Base-by-base conservation (phyloP, 2,113 vertebrate species). In the Eublepharis macularius region DNA sequence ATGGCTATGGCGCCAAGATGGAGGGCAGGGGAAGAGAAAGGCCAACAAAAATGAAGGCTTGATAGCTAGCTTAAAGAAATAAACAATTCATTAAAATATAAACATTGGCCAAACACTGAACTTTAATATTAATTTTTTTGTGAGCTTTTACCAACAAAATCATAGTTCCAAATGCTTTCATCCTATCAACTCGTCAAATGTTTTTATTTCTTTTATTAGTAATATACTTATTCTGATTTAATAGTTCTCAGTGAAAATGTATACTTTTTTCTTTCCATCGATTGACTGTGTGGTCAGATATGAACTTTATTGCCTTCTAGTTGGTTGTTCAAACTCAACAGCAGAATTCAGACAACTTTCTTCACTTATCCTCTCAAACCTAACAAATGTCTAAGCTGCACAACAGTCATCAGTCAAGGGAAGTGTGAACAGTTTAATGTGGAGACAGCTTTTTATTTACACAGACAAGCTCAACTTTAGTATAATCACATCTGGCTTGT, bases 341-440 rank as follows among this genome's bases (percentile, higher is more conserved):
- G 26, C 68, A 57, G 29, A 57, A 73, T 82, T 51, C 68, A n/a
- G 39, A 73, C 70, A 41, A 41, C 70, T 73, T 72, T 43, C 39
- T 11, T 43, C 70, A 73, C 39, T 73, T 73, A 21, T 73, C 39
- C 43, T 26, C 39, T 73, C 70, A 73, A 73, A 73, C 32, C 45
- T 34, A 49, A 84, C 68, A 47, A 86, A 81, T 73, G 39, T 75
- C 47, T 65, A 45, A 34, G 17, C 11, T 70, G 12, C 63, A 85
- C 16, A 77, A 79, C 6, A 51, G 9, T 36, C 81, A n/a, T 81
- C 76, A 78, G 57, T 34, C 34, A 83, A 82, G 45, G 43, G 91
- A 85, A 78, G 1, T 4, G 17, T 51, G 17, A 84, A 84, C 3
- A 81, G 57, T 87, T 76, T 54, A 43, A 91, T 85, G 65, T 81